Conservation (phyloP, 2,113 vertebrate genomes). For the Protobothrops flavoviridis region DNA sequence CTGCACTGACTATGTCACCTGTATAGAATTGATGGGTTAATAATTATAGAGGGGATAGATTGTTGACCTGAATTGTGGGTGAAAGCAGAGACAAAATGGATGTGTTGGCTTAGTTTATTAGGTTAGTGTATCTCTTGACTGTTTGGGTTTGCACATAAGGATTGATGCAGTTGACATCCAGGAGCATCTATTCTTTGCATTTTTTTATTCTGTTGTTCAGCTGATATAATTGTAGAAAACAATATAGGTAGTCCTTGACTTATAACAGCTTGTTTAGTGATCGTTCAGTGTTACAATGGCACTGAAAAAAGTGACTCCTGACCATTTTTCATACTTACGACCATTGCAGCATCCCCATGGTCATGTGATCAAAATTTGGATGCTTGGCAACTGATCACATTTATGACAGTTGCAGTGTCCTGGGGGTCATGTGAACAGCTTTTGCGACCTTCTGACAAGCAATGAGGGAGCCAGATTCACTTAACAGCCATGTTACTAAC, state of each 20-base stretch:
- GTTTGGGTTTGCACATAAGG: neutral
- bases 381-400: too few species aligned
- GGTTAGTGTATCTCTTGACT: neutral
- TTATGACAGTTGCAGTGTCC: too few species aligned
- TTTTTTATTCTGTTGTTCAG: neutral
- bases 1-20: neutral
- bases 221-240: neutral
- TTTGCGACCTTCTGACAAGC: too few species aligned
- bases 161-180: neutral
- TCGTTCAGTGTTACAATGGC: too few species aligned
- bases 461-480: too few species aligned
- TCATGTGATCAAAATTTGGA: too few species aligned
- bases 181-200: neutral
- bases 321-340: too few species aligned
- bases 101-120: neutral
- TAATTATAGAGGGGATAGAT: neutral
- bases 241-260: neutral
- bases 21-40: neutral
- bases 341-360: too few species aligned
- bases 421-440: too few species aligned
- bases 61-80: neutral
- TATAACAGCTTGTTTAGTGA: too few species aligned
- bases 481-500: too few species aligned
- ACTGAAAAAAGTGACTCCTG: too few species aligned
- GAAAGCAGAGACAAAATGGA: neutral